Conservation (phyloP, 2,797 vertebrate species). For the Sebastes nivosus region DNA sequence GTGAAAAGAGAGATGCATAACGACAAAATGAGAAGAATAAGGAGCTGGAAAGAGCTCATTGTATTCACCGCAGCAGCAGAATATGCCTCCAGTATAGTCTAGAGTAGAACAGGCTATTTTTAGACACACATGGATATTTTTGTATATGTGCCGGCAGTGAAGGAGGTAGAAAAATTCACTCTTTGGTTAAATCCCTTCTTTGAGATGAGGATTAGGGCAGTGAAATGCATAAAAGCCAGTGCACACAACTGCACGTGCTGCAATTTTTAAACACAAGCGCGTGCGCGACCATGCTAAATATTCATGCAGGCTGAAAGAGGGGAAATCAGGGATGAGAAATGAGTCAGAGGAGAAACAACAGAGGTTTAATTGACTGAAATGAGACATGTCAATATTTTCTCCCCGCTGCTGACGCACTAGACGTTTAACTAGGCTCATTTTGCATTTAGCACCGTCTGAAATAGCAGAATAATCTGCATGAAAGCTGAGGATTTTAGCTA, state of each 20-base stretch:
- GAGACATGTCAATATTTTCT: slow-evolving; percentile 7
- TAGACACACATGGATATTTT: slow-evolving; percentile 68
- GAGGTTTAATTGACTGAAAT: slow-evolving; percentile 16
- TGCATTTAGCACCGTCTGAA: neutral
- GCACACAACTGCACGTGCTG: slow-evolving; percentile 7
- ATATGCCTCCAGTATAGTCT: slow-evolving; percentile 47
- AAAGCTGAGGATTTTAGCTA: neutral
- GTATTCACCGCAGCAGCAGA: slow-evolving; percentile 23
- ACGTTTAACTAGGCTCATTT: neutral
- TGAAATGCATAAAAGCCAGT: slow-evolving; percentile 19
- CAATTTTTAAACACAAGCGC: neutral
- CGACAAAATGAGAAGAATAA: neutral
- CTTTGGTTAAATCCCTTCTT: slow-evolving; percentile 60
- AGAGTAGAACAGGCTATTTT: slow-evolving; percentile 64
- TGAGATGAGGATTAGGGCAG: slow-evolving; percentile 63
- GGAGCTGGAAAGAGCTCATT: neutral
- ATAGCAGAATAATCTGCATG: neutral
- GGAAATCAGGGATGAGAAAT: neutral
- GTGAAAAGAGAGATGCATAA: neutral
- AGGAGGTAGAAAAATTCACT: slow-evolving; percentile 58
- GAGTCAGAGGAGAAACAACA: slow-evolving; percentile 30
- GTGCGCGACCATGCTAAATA: slow-evolving; percentile 41
- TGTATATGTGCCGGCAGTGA: slow-evolving; percentile 43
- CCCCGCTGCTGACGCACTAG: slow-evolving; percentile 4
- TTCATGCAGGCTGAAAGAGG: slow-evolving; percentile 19